These are phyloP conservation scores for Ramphastos sulfuratus DNA, from an alignment of 2,113 vertebrate species.

Conservation along the genomic window DNA sequence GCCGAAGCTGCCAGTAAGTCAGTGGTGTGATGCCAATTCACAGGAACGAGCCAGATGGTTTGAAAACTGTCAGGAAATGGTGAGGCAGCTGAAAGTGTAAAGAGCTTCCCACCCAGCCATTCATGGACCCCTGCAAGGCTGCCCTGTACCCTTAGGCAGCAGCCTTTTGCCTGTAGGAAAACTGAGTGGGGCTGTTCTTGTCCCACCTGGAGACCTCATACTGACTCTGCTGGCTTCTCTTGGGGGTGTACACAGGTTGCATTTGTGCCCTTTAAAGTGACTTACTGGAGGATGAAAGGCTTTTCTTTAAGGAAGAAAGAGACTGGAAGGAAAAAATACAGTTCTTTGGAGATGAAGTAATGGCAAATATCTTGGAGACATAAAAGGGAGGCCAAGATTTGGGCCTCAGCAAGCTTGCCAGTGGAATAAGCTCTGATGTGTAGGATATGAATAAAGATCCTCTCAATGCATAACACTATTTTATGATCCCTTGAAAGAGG, in stretches of 20 bases:
- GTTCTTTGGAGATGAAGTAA: constrained; percentile 48
- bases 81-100: neutral
- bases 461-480: neutral
- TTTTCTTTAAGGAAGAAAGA: neutral
- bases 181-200: neutral
- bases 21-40: neutral
- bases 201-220: neutral
- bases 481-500: constrained; percentile 25
- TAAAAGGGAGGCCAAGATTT: neutral
- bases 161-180: neutral
- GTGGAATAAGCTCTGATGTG: neutral
- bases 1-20: neutral
- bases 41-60: neutral
- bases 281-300: neutral
- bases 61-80: neutral
- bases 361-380: neutral
- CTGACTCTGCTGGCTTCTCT: neutral
- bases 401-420: constrained; percentile 14
- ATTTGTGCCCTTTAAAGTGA: neutral
- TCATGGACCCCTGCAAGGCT: neutral
- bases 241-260: neutral
- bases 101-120: neutral
- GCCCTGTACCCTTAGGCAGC: accelerated
- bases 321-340: neutral
- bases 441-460: neutral